Evolutionary conservation across 1,140 invertebrate species (phyloP), one percentile per base, ranked within the genome.

Genomic region (Eurosta solidaginis): DNA sequence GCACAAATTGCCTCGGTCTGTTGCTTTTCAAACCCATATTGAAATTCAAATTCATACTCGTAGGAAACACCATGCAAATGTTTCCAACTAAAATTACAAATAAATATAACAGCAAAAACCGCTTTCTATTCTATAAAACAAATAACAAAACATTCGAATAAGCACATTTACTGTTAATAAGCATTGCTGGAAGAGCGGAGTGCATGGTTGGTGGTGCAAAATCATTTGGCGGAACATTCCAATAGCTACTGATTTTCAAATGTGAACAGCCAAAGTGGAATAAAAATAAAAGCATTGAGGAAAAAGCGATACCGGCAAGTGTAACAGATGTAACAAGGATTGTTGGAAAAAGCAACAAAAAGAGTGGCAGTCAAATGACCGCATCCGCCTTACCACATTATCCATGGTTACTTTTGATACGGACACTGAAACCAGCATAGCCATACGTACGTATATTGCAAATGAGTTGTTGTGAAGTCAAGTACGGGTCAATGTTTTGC

Each of bases 311-410:
- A 0, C 59, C 12, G 59, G n/a, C n/a, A 20, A 20, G n/a, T 42
- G 33, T 29, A 68, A 42, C 59, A 36, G 33, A 10, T 36, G 33
- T 10, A 1, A 5, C 4, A 59, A 17, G 27, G 27, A 17, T 29
- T 59, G 52, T 17, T 59, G 52, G 52, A 17, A 68, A 68, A 29
- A 9, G 59, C 40, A 68, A 68, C 59, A 6, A 36, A 29, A 68
- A 40, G 36, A 68, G 59, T 42, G 59, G 59, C 59, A 68, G 40
- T 68, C 59, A 68, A 68, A 68, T 68, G n/a, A 40, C 33, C 59
- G 20, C 59, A 68, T 68, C n/a, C 33, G 59, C 33, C 59, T 36
- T n/a, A 40, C 25, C 59, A 68, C 33, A 68, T 40, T 40, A 7
- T 6, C 59, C 59, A 36, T 68, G 27, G 27, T 29, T 20, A 17